These are phyloP conservation scores for Oikopleura vanhoeffeni DNA, from an alignment of 23 tunicate genomes.

Conservation along the genomic window DNA sequence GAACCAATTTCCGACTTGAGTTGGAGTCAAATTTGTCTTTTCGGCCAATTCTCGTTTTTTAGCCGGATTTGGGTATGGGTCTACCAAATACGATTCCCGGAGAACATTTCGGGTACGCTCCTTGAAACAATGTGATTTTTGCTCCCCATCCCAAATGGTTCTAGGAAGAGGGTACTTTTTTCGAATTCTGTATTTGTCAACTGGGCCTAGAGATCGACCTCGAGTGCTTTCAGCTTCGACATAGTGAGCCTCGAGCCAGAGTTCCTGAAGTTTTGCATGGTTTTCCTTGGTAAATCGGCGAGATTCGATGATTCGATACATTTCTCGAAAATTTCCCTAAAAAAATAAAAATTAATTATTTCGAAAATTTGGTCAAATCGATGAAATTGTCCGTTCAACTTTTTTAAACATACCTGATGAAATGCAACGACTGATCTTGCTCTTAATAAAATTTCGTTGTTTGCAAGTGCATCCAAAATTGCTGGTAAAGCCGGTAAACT, in stretches of 20 bases:
- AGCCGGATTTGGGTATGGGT: slow-evolving; percentile 86
- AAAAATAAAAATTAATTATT: too few relatives aligned
- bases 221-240: slow-evolving; percentile 51
- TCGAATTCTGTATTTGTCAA: slow-evolving; percentile 84
- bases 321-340: slow-evolving; percentile 14
- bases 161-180: slow-evolving; percentile 91
- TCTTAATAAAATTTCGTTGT: slow-evolving; percentile 43
- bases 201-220: slow-evolving; percentile 82
- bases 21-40: slow-evolving; percentile 71
- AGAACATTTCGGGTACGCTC: slow-evolving; percentile 66
- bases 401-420: slow-evolving; percentile 82
- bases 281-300: neutral
- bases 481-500: slow-evolving; percentile 60
- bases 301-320: neutral
- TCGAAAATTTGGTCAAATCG: too few relatives aligned
- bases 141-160: slow-evolving; percentile 97
- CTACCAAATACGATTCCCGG: slow-evolving; percentile 51
- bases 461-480: slow-evolving; percentile 50
- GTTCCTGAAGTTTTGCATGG: slow-evolving; percentile 24
- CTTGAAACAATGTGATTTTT: slow-evolving; percentile 83
- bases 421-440: slow-evolving; percentile 69
- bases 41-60: slow-evolving; percentile 69
- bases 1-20: slow-evolving; percentile 99
- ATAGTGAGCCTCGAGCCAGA: slow-evolving; percentile 97
- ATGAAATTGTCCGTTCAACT: too few relatives aligned